phyloP scores from a whole-genome alignment of 2,888 invertebrate species.

The Nasonovia ribisnigri region DNA sequence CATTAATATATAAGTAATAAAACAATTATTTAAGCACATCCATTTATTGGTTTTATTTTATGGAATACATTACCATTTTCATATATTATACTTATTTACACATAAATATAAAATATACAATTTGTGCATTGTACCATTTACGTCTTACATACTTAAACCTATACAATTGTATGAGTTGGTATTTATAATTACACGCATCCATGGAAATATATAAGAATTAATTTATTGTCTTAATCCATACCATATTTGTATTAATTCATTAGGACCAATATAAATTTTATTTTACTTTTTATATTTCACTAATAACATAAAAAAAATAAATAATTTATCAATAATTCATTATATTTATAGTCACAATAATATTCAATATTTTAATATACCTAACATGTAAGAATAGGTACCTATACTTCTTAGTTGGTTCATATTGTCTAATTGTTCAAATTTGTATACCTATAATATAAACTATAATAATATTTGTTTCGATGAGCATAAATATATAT shows the following conservation, averaged over 20 bases:
- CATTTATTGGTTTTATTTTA: background rate
- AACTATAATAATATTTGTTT: background rate
- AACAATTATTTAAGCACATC: background rate
- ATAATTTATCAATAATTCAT: background rate
- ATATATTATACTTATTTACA: background rate
- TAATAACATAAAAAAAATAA: background rate
- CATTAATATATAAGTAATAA: background rate
- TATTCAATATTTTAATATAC: too few relatives aligned
- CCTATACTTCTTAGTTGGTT: too few relatives aligned
- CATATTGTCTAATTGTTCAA: too few relatives aligned
- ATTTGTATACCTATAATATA: background rate
- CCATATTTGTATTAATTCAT: background rate
- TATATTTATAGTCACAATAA: background rate
- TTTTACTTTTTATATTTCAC: background rate
- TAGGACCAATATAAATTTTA: background rate
- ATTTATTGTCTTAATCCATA: background rate
- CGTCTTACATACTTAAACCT: background rate
- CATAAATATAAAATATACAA: background rate
- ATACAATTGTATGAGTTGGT: background rate
- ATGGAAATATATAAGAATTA: background rate
- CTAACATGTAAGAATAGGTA: too few relatives aligned
- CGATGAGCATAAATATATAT: background rate
- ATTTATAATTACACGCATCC: background rate
- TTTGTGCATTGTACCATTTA: background rate
- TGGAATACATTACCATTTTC: background rate